phyloP scores from a whole-genome alignment of 2,113 vertebrate genomes.

The Sarotherodon lohbergeri region DNA sequence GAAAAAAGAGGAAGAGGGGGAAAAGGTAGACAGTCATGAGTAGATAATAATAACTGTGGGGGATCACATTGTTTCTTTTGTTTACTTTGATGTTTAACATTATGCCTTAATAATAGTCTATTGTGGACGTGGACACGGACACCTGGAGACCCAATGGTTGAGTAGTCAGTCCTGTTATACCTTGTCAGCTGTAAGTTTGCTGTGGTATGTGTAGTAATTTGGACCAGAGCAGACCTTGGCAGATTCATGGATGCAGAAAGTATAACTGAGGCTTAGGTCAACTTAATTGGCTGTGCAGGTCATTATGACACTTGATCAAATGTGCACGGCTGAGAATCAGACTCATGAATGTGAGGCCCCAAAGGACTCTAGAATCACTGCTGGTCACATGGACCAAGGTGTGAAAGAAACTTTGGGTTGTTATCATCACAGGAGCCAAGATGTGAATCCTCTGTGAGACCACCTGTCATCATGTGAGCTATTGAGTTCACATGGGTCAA shows the following conservation, averaged over 20 bases:
- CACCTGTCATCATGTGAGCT: background rate
- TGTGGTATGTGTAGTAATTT: background rate
- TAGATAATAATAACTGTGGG: background rate
- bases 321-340: rapidly evolving
- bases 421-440: background rate
- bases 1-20: background rate
- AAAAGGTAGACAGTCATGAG: rapidly evolving
- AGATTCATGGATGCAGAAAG: background rate
- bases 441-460: background rate
- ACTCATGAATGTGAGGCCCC: background rate
- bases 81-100: background rate
- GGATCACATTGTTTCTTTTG: background rate
- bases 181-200: background rate
- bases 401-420: background rate
- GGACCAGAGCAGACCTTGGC: rapidly evolving
- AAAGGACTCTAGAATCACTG: background rate
- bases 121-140: background rate
- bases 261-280: background rate
- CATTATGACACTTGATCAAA: background rate
- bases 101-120: background rate
- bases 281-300: rapidly evolving
- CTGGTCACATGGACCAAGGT: background rate
- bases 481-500: background rate
- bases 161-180: background rate
- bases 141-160: background rate